Base-by-base conservation (phyloP, 2,888 invertebrate species). In the Dasysyrphus albostriatus region DNA sequence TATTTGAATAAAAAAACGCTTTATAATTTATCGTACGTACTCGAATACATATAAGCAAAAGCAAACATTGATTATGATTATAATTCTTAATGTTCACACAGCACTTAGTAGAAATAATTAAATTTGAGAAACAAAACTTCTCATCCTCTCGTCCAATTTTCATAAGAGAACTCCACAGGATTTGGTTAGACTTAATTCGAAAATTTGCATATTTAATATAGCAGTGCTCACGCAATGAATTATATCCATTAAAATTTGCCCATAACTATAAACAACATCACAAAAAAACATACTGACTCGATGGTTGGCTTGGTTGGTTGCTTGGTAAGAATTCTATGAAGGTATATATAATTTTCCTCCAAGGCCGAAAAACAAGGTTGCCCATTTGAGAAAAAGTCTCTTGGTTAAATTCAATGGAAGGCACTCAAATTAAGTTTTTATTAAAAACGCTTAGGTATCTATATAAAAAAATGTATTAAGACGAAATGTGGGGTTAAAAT, bases 151-250 rank as follows among this genome's bases (percentile, higher is more conserved):
- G 10, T 1, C 5, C 14, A 9, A 9, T 16, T 39, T 24, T 14
- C 6, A 19, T 24, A 42, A 14, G 10, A 63, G n/a, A 32, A 24
- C 44, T 34, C 32, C 34, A n/a, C 32, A 34, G 14, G 24, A 16
- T 65, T 65, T 47, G 65, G 32, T 65, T 67, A 37, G 32, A 19
- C 19, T 67, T 67, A 67, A 67, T 67, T 67, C 67, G 49, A 29
- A 69, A 69, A 69, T 69, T 69, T 69, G 69, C 69, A 69, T 69
- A 69, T 69, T 69, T 69, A 54, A 69, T 69, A 69, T 69, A 54
- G 29, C 69, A 51, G 51, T 69, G 51, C 69, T 69, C 69, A 69
- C 69, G 69, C 69, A 69, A 69, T 54, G 69, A 69, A 54, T 69
- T 51, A 54, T 69, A 69, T 8, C 54, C 39, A 69, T 69, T 69